These are phyloP conservation scores for Meiosimyza platycephala DNA, from an alignment of 2,888 invertebrate genomes.

Conservation along the genomic window DNA sequence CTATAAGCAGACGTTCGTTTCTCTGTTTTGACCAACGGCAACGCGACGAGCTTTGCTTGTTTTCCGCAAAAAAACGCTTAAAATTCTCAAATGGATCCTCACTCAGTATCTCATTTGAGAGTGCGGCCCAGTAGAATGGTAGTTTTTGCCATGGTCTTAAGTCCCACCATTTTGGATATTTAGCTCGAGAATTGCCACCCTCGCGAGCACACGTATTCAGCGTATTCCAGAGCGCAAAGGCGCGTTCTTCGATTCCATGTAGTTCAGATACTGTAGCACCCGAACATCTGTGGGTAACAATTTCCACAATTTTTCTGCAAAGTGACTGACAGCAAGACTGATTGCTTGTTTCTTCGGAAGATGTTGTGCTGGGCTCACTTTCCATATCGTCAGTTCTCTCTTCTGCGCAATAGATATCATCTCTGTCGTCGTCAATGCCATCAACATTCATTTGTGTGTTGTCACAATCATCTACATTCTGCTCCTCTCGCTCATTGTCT, in stretches of 20 bases:
- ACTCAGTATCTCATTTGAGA: constrained; percentile 45
- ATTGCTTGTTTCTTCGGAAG: neutral
- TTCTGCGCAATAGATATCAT: neutral
- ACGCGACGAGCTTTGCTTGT: constrained; percentile 4
- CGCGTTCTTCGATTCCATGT: constrained; percentile 40
- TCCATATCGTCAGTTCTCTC: neutral
- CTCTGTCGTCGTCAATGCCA: constrained; percentile 16
- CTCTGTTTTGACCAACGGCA: constrained; percentile 10
- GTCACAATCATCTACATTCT: neutral
- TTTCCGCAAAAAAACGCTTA: constrained; percentile 36
- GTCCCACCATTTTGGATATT: constrained; percentile 41
- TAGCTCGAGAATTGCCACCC: neutral
- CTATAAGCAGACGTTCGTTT: neutral
- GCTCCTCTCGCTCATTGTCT: neutral
- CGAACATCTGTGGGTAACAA: constrained; percentile 30
- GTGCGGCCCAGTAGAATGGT: constrained; percentile 51
- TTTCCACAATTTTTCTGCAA: constrained; percentile 18
- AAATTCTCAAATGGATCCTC: constrained; percentile 53
- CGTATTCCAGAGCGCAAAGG: constrained; percentile 39
- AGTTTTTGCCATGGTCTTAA: constrained; percentile 46
- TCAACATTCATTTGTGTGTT: neutral
- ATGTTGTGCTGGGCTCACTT: neutral
- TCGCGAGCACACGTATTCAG: constrained; percentile 20
- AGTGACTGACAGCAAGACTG: constrained; percentile 1
- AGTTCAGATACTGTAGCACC: constrained; percentile 26